These are phyloP conservation scores for Willowsia nigromaculata DNA, from an alignment of 2,888 invertebrate genomes.

Conservation along the genomic window DNA sequence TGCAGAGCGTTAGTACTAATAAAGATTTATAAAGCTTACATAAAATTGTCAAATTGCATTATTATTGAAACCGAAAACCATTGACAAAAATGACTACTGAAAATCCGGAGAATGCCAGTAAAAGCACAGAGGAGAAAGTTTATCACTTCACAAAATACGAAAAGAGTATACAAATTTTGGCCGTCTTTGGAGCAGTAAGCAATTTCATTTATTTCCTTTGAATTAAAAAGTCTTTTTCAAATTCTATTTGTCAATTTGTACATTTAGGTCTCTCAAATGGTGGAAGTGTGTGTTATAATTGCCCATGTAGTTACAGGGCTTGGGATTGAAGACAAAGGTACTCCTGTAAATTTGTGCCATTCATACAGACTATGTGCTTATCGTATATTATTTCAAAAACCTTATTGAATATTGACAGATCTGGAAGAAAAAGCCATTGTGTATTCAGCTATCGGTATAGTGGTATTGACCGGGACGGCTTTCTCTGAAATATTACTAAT, in stretches of 20 bases:
- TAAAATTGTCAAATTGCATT: too few relatives aligned
- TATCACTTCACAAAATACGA: conserved; percentile 36
- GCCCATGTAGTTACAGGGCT: conserved; percentile 32
- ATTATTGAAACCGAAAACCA: too few relatives aligned
- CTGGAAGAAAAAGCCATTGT: background rate
- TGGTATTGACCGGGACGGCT: background rate
- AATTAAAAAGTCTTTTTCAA: background rate
- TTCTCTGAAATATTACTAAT: conserved; percentile 35
- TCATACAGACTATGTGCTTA: too few relatives aligned
- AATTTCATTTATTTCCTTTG: background rate
- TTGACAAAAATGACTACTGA: background rate
- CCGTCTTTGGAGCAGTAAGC: conserved; percentile 56
- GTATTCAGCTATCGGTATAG: conserved; percentile 17
- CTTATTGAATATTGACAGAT: background rate
- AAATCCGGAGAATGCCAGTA: background rate
- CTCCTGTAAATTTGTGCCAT: background rate
- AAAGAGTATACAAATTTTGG: conserved; percentile 46
- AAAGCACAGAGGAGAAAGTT: background rate
- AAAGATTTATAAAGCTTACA: too few relatives aligned
- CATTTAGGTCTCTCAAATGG: conserved; percentile 47
- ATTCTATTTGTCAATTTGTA: background rate
- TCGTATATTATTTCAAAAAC: too few relatives aligned
- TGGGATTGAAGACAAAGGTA: conserved; percentile 5
- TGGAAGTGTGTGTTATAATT: background rate
- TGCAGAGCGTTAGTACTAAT: too few relatives aligned